A percentile compares a stretch with the other conserved stretches of the same genome.
These are phyloP conservation scores for Amiota communis DNA, from an alignment of 2,888 invertebrate species.

Conservation along the genomic window DNA sequence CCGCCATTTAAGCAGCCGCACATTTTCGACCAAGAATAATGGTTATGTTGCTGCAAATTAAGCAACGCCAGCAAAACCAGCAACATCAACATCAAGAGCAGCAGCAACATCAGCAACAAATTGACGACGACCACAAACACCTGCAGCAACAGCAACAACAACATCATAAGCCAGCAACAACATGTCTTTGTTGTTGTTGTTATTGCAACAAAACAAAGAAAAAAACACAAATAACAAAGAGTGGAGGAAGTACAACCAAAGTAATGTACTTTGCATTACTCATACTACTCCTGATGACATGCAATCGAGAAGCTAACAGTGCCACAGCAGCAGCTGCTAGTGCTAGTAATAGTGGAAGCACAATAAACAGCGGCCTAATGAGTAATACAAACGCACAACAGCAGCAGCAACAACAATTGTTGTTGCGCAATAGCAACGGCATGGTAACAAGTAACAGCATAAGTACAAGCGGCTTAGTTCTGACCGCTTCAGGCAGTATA, in stretches of 20 bases:
- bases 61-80: constrained; percentile 61
- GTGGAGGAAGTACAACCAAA: constrained; percentile 34
- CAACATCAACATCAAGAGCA: constrained; percentile 47
- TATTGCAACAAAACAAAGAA: no score
- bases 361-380: no score
- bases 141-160: constrained; percentile 16
- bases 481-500: constrained; percentile 57
- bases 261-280: constrained; percentile 32
- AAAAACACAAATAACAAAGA: constrained; percentile 5
- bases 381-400: not conserved
- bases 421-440: constrained; percentile 35
- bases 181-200: constrained; percentile 1
- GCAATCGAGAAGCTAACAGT: constrained; percentile 46
- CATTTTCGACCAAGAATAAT: constrained; percentile 65
- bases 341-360: constrained; percentile 27
- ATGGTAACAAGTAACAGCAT: constrained; percentile 40
- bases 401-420: constrained; percentile 50
- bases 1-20: constrained; percentile 54
- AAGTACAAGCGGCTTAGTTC: constrained; percentile 52
- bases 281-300: constrained; percentile 53
- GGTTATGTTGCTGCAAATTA: constrained; percentile 71
- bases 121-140: constrained; percentile 45
- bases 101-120: constrained; percentile 41
- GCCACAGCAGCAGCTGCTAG: not conserved
- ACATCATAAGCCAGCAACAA: constrained; percentile 26